A percentile compares a stretch with the other conserved stretches of the same genome.
Conservation (phyloP, 1,140 invertebrate species). For the Triops cancriformis region DNA sequence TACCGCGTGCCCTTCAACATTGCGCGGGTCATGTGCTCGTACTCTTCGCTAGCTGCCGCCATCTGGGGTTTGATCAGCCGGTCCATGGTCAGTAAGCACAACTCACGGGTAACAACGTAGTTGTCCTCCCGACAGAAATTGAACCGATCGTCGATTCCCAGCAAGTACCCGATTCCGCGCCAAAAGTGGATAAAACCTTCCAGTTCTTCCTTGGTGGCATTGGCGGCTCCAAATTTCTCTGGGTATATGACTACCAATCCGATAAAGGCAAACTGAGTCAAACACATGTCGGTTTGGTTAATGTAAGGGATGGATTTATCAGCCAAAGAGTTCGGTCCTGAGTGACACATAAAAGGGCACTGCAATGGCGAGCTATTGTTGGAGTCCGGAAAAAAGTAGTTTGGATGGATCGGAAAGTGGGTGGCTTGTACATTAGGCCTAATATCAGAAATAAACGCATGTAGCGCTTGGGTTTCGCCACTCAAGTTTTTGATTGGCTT, state of each 20-base stretch:
- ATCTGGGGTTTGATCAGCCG: slow-evolving; percentile 20
- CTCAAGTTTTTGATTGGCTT: background rate
- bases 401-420: background rate
- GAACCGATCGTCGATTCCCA: slow-evolving; percentile 70
- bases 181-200: slow-evolving; percentile 75
- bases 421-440: background rate
- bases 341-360: too few species aligned
- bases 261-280: slow-evolving; percentile 80
- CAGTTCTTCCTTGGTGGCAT: slow-evolving; percentile 48
- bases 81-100: slow-evolving; percentile 18
- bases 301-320: slow-evolving; percentile 33
- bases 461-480: background rate
- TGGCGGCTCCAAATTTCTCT: slow-evolving; percentile 51
- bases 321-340: too few species aligned
- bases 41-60: background rate
- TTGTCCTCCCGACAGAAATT: slow-evolving; percentile 40
- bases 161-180: slow-evolving; percentile 68
- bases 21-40: slow-evolving; percentile 24
- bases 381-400: background rate
- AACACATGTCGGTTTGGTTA: slow-evolving; percentile 68
- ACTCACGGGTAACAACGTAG: slow-evolving; percentile 22
- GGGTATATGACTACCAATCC: slow-evolving; percentile 61
- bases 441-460: background rate
- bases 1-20: slow-evolving; percentile 20
- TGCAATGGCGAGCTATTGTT: too few species aligned